Percentiles rank a stretch among this genome's conserved stretches.
These are phyloP conservation scores for Alviniconcha marisindica DNA, from an alignment of 1,140 invertebrate genomes.

Conservation along the genomic window DNA sequence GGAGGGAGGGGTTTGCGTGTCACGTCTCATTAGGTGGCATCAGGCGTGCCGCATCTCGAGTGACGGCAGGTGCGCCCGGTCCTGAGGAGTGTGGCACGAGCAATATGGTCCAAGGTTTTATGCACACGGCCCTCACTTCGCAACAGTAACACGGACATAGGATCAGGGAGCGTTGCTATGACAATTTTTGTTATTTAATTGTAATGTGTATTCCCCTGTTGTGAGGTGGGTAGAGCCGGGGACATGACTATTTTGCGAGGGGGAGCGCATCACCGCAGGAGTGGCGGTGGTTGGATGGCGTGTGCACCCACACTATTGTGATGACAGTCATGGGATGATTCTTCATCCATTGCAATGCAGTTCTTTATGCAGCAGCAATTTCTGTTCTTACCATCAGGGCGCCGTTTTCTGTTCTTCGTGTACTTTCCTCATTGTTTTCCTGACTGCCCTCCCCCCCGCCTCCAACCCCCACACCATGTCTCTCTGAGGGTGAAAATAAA, in stretches of 20 bases:
- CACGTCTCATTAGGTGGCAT: too few relatives aligned
- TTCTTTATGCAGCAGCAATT: constrained; percentile 1
- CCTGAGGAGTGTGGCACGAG: too few relatives aligned
- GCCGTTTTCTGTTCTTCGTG: not conserved
- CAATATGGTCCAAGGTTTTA: too few relatives aligned
- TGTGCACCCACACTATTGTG: too few relatives aligned
- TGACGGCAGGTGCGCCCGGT: too few relatives aligned
- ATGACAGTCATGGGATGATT: not conserved
- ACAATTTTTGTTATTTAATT: not conserved
- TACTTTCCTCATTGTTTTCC: not conserved
- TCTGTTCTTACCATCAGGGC: not conserved
- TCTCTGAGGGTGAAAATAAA: too few relatives aligned
- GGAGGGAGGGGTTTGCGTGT: too few relatives aligned
- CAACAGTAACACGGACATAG: too few relatives aligned
- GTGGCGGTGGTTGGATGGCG: not conserved
- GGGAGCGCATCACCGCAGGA: not conserved
- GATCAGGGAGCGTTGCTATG: not conserved
- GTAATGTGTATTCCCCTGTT: too few relatives aligned
- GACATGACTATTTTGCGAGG: not conserved
- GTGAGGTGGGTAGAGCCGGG: too few relatives aligned
- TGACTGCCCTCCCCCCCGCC: not conserved
- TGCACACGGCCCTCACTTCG: too few relatives aligned
- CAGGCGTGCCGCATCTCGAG: too few relatives aligned
- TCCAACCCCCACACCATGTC: not conserved
- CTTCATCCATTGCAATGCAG: constrained; percentile 17